A percentile compares a stretch with the other conserved stretches of the same genome.
phyloP scores from a whole-genome alignment of 1,140 invertebrate genomes.

The Bathynomus jamesi region DNA sequence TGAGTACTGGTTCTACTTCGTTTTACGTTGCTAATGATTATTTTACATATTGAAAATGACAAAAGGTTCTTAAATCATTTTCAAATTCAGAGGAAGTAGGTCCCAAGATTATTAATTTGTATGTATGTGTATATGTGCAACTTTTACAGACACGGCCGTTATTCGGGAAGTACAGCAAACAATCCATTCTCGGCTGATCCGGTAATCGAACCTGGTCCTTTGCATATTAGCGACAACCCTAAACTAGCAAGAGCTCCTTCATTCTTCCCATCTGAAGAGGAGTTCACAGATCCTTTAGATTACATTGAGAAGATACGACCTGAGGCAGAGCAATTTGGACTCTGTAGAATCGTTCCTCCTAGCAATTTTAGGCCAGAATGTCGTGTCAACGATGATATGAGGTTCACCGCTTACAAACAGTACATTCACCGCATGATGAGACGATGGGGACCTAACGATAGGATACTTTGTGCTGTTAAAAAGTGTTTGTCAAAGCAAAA shows the following conservation, averaged over 20 bases:
- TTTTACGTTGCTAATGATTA: no score
- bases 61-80: no score
- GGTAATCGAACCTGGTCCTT: slow-evolving; percentile 12
- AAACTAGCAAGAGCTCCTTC: slow-evolving; percentile 68
- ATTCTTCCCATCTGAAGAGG: slow-evolving; percentile 71
- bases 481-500: slow-evolving; percentile 71
- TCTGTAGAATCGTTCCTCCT: slow-evolving; percentile 84
- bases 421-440: slow-evolving; percentile 82
- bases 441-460: slow-evolving; percentile 80
- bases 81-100: no score
- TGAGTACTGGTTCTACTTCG: no score
- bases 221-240: slow-evolving; percentile 27
- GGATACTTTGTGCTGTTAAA: slow-evolving; percentile 76
- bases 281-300: slow-evolving; percentile 81
- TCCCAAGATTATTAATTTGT: no score
- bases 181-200: slow-evolving; percentile 16
- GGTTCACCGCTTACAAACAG: slow-evolving; percentile 84
- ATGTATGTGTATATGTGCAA: slow-evolving; percentile 1
- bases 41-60: no score
- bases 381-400: slow-evolving; percentile 71
- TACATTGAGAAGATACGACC: slow-evolving; percentile 78
- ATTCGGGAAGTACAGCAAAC: neutral
- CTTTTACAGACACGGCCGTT: slow-evolving; percentile 2
- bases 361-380: slow-evolving; percentile 76
- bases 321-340: slow-evolving; percentile 70